phyloP scores from a whole-genome alignment of 2,888 invertebrate genomes.

The Hecatera dysodea region DNA sequence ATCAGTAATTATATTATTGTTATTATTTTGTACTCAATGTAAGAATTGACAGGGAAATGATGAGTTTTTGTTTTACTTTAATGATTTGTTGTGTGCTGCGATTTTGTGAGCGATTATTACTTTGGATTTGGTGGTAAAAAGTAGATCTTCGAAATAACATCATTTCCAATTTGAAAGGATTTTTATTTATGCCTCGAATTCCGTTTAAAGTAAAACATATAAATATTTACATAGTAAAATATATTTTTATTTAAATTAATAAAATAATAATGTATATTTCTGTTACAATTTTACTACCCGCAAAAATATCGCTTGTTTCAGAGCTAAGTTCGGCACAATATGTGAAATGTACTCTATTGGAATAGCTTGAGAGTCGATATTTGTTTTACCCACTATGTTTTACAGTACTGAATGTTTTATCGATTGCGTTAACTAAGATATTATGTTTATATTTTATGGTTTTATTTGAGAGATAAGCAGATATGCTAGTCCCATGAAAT shows the following conservation, averaged over 20 bases:
- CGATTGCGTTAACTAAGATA: slow-evolving; percentile 23
- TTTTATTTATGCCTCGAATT: not conserved
- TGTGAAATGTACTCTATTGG: slow-evolving; percentile 43
- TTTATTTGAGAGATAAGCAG: slow-evolving; percentile 18
- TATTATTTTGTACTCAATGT: slow-evolving; percentile 21
- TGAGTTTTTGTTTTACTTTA: slow-evolving; percentile 7
- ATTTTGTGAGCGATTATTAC: not conserved
- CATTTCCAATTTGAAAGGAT: not conserved
- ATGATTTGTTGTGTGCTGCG: slow-evolving; percentile 8
- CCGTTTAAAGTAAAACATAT: slow-evolving; percentile 3
- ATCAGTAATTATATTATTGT: slow-evolving; percentile 19
- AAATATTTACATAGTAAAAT: slow-evolving; percentile 9
- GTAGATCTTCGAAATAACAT: not conserved
- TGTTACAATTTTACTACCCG: slow-evolving; percentile 1
- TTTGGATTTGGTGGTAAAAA: slow-evolving; percentile 2
- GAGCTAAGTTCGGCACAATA: slow-evolving; percentile 36
- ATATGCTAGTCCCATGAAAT: not conserved
- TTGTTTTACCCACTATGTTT: slow-evolving; percentile 38
- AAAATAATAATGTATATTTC: not conserved
- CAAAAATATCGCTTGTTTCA: slow-evolving; percentile 37
- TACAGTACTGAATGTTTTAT: slow-evolving; percentile 26
- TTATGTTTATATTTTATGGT: slow-evolving; percentile 1
- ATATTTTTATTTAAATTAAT: slow-evolving; percentile 3
- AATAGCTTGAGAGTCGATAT: slow-evolving; percentile 35
- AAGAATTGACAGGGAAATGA: slow-evolving; percentile 14